Base-by-base conservation (phyloP, 2,113 vertebrate species). In the Indicator maculatus region DNA sequence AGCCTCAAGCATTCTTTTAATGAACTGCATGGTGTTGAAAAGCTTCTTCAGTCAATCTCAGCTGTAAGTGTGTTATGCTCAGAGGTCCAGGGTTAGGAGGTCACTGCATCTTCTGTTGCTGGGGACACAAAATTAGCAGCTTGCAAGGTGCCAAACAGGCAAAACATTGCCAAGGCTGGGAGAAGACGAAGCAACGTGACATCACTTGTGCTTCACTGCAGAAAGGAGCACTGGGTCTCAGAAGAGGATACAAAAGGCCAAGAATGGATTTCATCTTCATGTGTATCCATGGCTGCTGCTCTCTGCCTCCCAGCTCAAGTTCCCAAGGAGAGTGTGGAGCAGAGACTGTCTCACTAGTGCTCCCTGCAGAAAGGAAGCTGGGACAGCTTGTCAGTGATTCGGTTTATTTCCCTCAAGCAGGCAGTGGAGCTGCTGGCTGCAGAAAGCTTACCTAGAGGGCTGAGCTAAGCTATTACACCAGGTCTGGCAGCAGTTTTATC, bases 371-470 rank as follows among this genome's bases (percentile, higher is more conserved):
- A 45, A 44, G 39, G 47, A 60, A 30, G 30, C 60, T 20, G 65
- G 56, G 9, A 41, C 53, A 63, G 31, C 66, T 61, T 59, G 45
- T 0, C 3, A 60, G 31, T 21, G 12, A 13, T 12, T 1, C 0
- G 0, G 2, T 36, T 80, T 21, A 5, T 74, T 58, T 84, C 50
- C 70, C 66, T 36, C 16, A 41, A 60, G 76, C 47, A 10, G 0
- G 2, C 36, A 5, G 63, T 18, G 73, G 4, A 60, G 78, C 63
- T 70, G 61, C 50, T 66, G 64, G 47, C 63, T 72, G 59, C 82
- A n/a, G 89, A 19, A 39, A 83, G 12, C 64, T 60, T 28, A 6
- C 72, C 44, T 60, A 12, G 47, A 44, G 70, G 9, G 5, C 53
- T 52, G 67, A 59, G 67, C 15, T 74, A 12, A 84, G n/a, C 44